A percentile compares a stretch with the other conserved stretches of the same genome.
phyloP scores from a whole-genome alignment of 92 coral and sea anemone genomes.

The Montipora capitata region DNA sequence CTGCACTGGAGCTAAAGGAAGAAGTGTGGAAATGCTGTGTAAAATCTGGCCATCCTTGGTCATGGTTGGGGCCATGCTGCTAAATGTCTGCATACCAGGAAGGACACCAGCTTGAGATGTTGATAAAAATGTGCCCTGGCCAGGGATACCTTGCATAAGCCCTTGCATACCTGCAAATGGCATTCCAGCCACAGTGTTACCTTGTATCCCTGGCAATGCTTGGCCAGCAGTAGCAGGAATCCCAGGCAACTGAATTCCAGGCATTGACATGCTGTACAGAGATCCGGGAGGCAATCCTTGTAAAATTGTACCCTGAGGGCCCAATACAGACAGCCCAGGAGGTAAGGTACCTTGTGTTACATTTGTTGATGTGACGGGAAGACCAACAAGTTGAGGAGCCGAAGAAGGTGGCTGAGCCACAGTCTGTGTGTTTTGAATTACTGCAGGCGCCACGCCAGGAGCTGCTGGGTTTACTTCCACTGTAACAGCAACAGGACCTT shows the following conservation, averaged over 20 bases:
- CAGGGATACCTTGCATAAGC: conserved; percentile 82
- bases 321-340: conserved; percentile 69
- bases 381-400: conserved; percentile 43
- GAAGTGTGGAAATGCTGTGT: conserved; percentile 90
- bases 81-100: conserved; percentile 75
- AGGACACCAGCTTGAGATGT: conserved; percentile 76
- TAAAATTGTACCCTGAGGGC: conserved; percentile 76
- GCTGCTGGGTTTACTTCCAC: conserved; percentile 48
- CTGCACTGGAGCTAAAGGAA: conserved; percentile 91
- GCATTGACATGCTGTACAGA: conserved; percentile 75
- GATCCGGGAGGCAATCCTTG: conserved; percentile 83
- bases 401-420: conserved; percentile 38
- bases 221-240: conserved; percentile 77
- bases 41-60: conserved; percentile 90
- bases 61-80: conserved; percentile 73
- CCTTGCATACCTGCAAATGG: conserved; percentile 82
- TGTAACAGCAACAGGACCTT: conserved; percentile 56
- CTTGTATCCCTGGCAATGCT: conserved; percentile 62
- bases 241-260: conserved; percentile 80
- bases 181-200: conserved; percentile 69
- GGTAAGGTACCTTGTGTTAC: conserved; percentile 58
- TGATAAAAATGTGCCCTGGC: conserved; percentile 84
- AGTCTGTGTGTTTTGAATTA: conserved; percentile 30
- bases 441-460: conserved; percentile 19
- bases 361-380: conserved; percentile 67